Conservation (phyloP, 2,113 vertebrate genomes). For the Alouatta palliata region DNA sequence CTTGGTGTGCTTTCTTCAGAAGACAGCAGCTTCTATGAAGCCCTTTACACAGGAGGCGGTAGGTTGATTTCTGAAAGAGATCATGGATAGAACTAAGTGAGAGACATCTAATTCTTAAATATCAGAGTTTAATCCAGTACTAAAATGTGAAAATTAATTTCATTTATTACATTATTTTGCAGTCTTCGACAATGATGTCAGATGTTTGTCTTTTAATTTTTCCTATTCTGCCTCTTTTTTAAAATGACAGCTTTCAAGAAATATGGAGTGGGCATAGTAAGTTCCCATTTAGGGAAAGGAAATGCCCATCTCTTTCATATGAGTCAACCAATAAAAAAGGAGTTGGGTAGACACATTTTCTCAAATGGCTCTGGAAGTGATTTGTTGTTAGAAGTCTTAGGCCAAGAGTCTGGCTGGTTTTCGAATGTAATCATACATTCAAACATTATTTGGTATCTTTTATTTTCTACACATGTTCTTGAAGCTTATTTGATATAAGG, state of each 20-base stretch:
- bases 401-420: neutral
- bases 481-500: neutral
- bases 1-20: neutral
- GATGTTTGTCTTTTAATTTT: neutral
- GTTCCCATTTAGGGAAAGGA: neutral
- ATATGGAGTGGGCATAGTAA: neutral
- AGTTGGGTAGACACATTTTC: neutral
- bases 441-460: neutral
- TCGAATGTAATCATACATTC: neutral
- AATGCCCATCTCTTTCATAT: neutral
- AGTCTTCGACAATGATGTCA: neutral
- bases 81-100: neutral
- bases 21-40: neutral
- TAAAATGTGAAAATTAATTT: neutral
- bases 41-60: neutral
- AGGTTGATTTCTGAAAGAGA: neutral
- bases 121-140: neutral
- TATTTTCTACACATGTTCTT: neutral
- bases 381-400: neutral
- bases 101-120: neutral
- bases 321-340: neutral
- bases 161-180: neutral
- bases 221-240: neutral
- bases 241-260: neutral
- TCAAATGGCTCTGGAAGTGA: neutral